Conservation (phyloP, 2,797 vertebrate species). For the Remorina albescens region DNA sequence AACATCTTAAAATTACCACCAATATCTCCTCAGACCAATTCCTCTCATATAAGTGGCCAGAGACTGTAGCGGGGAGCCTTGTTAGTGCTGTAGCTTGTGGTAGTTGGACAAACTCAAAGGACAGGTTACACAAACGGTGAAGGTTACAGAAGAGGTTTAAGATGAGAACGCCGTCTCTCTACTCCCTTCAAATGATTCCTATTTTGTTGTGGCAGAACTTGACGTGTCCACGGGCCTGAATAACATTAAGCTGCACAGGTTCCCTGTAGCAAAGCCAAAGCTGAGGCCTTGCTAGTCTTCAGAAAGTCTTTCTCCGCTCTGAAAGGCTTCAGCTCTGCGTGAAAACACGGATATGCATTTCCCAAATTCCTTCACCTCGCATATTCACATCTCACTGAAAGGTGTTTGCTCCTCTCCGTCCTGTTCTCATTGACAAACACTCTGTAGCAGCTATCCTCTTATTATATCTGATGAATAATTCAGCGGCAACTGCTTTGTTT, state of each 20-base stretch:
- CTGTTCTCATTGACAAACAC: constrained; percentile 34
- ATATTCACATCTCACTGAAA: constrained; percentile 52
- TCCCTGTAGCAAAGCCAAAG: constrained; percentile 65
- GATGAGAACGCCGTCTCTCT: constrained; percentile 63
- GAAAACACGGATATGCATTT: constrained; percentile 36
- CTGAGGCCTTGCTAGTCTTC: constrained; percentile 44
- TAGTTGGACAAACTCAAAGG: constrained; percentile 57
- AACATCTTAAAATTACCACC: too few species aligned
- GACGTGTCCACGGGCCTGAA: constrained; percentile 68
- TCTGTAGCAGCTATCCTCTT: constrained; percentile 46
- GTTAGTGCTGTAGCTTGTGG: constrained; percentile 63
- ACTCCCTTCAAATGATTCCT: constrained; percentile 22
- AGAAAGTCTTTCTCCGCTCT: constrained; percentile 29
- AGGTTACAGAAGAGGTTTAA: constrained; percentile 61
- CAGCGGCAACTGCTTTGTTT: constrained; percentile 60
- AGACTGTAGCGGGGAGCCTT: constrained; percentile 56
- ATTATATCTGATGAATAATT: constrained; percentile 73
- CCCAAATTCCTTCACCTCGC: constrained; percentile 26
- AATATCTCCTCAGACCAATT: too few species aligned
- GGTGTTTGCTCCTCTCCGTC: constrained; percentile 18
- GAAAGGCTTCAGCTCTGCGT: constrained; percentile 37
- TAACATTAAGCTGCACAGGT: constrained; percentile 68
- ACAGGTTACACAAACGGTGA: constrained; percentile 57
- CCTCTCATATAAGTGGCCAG: constrained; percentile 67
- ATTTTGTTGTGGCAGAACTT: constrained; percentile 65